phyloP scores from a whole-genome alignment of 1,140 invertebrate species.

The Meloidogyne hapla region DNA sequence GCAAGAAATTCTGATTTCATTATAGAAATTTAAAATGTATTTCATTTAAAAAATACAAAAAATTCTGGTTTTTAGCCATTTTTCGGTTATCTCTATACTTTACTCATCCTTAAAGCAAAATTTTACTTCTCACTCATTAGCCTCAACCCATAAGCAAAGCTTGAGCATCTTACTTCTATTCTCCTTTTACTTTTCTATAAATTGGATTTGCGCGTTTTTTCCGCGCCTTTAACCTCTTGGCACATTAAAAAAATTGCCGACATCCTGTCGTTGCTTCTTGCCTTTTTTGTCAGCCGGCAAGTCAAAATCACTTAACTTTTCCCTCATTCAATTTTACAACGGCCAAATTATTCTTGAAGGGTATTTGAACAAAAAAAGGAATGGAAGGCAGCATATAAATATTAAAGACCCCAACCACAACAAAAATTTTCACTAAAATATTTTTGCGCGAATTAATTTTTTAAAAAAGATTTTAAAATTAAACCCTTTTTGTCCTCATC shows the following conservation, averaged over 20 bases:
- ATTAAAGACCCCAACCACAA: neutral
- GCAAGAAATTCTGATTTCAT: too few relatives aligned
- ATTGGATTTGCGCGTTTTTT: slow-evolving; percentile 31
- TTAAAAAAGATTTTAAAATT: too few relatives aligned
- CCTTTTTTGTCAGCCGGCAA: slow-evolving; percentile 5
- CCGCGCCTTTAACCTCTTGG: neutral
- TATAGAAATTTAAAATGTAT: neutral
- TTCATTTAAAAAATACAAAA: neutral
- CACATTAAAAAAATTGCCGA: slow-evolving; percentile 20
- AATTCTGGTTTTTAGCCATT: neutral
- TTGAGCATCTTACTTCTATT: neutral
- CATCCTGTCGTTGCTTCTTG: neutral
- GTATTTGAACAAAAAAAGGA: neutral
- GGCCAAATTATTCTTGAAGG: slow-evolving; percentile 9
- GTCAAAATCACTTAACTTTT: slow-evolving; percentile 26
- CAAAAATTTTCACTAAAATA: neutral
- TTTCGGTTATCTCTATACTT: neutral
- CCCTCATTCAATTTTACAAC: slow-evolving; percentile 1
- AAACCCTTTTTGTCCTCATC: neutral
- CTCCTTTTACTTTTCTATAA: slow-evolving; percentile 3
- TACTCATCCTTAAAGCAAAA: neutral
- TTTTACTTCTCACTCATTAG: neutral
- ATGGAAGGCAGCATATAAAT: neutral
- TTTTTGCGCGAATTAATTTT: neutral
- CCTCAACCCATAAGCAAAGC: neutral